Evolutionary conservation across 1,140 invertebrate genomes (phyloP).

Genomic region (Trichonephila clavipes): DNA sequence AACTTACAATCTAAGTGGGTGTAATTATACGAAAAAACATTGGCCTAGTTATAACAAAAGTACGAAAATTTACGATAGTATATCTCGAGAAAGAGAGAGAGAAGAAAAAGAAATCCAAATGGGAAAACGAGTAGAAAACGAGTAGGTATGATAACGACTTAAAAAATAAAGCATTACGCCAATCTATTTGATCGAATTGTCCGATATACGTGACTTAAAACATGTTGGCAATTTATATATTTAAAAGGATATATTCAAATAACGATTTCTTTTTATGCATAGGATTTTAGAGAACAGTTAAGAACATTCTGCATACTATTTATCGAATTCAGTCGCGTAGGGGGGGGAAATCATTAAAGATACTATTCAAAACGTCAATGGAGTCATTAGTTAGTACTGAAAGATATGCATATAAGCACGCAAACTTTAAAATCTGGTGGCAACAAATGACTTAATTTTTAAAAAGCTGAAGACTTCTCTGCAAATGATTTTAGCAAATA

Average conservation of each 20-base stretch:
- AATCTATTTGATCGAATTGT: slow-evolving; percentile 24
- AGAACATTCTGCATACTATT: too few relatives aligned
- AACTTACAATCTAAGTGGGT: not conserved
- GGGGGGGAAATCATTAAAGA: too few relatives aligned
- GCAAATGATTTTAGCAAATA: not conserved
- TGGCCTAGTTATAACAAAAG: not conserved
- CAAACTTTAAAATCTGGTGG: too few relatives aligned
- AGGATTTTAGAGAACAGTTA: too few relatives aligned
- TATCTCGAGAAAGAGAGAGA: not conserved
- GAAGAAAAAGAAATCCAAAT: not conserved
- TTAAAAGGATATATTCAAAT: too few relatives aligned
- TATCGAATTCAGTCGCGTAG: too few relatives aligned
- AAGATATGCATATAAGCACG: too few relatives aligned
- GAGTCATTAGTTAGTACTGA: too few relatives aligned
- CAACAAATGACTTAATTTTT: too few relatives aligned
- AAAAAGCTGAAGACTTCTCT: not conserved
- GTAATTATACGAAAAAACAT: not conserved
- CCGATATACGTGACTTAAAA: slow-evolving; percentile 32
- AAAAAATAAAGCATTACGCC: not conserved
- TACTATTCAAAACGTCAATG: too few relatives aligned
- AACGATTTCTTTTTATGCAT: too few relatives aligned
- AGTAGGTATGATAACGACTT: not conserved
- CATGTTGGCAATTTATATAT: not conserved
- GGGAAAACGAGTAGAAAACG: not conserved
- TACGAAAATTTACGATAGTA: not conserved